Conservation (phyloP, 2,113 vertebrate species). For the Centropus bengalensis region DNA sequence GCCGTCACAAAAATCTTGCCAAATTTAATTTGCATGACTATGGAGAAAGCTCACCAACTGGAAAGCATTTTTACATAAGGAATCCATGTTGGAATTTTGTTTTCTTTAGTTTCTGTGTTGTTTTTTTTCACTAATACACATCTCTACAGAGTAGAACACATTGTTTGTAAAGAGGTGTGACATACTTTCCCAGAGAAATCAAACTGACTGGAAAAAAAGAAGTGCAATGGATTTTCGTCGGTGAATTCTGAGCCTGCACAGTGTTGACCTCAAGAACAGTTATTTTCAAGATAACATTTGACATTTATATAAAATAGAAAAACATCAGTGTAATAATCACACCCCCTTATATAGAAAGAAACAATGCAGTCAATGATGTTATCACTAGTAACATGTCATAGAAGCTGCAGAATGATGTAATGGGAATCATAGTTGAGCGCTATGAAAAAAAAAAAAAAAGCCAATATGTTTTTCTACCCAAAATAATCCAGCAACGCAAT, state of each 20-base stretch:
- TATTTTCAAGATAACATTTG: not conserved
- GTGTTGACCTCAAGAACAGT: not conserved
- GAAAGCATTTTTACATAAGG: slow-evolving; percentile 2
- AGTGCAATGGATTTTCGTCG: not conserved
- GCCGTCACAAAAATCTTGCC: slow-evolving; percentile 42
- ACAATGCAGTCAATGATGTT: not conserved
- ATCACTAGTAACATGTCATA: not conserved
- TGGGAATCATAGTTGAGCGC: not conserved
- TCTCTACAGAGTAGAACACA: slow-evolving; percentile 28
- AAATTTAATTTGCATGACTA: slow-evolving; percentile 45
- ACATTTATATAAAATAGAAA: not conserved
- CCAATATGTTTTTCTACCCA: not conserved
- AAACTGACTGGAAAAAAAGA: slow-evolving; percentile 52
- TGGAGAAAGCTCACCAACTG: slow-evolving; percentile 1
- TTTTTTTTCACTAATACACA: not conserved
- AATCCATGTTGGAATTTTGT: not conserved
- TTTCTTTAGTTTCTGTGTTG: not conserved
- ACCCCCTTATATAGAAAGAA: fast-evolving
- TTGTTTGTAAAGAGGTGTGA: slow-evolving; percentile 24
- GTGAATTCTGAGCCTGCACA: not conserved
- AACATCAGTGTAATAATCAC: not conserved
- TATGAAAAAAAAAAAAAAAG: not conserved
- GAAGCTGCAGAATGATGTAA: not conserved
- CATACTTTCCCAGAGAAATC: slow-evolving; percentile 45
- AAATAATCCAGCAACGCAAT: not conserved